These are phyloP conservation scores for Abramis brama DNA, from an alignment of 2,113 vertebrate genomes.

Conservation along the genomic window DNA sequence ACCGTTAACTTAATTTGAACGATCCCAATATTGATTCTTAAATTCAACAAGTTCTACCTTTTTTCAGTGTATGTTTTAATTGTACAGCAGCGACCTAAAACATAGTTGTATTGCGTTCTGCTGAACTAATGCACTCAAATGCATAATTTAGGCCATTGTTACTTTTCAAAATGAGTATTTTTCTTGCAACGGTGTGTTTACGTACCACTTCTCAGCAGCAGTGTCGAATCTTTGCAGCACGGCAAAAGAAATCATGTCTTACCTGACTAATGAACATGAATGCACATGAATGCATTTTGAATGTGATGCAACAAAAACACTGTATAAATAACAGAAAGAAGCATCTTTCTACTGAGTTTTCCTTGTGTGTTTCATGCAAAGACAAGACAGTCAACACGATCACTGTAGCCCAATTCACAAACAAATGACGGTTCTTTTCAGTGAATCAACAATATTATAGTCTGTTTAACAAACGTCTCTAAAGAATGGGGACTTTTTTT, in stretches of 20 bases:
- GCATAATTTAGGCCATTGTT: not conserved
- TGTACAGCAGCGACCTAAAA: not conserved
- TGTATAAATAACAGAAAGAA: not conserved
- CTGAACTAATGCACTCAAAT: not conserved
- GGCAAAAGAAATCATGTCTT: not conserved
- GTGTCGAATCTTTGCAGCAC: not conserved
- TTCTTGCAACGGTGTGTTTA: not conserved
- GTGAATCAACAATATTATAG: not conserved
- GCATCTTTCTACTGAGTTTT: not conserved
- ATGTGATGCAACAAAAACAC: slow-evolving; percentile 14
- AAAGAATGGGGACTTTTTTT: not conserved
- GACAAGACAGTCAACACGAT: not conserved
- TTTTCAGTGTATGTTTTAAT: not conserved
- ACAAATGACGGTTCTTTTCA: not conserved
- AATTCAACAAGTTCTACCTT: not conserved
- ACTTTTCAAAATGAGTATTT: not conserved
- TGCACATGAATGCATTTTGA: slow-evolving; percentile 3
- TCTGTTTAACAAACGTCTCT: not conserved
- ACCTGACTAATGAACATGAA: not conserved
- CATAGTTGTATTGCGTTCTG: not conserved
- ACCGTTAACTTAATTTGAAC: not conserved
- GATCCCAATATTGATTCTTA: not conserved
- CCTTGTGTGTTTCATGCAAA: not conserved
- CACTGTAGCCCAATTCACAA: not conserved
- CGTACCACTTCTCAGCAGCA: not conserved